Base-by-base conservation (phyloP, 1,140 invertebrate genomes). In the Drosophila saltans region DNA sequence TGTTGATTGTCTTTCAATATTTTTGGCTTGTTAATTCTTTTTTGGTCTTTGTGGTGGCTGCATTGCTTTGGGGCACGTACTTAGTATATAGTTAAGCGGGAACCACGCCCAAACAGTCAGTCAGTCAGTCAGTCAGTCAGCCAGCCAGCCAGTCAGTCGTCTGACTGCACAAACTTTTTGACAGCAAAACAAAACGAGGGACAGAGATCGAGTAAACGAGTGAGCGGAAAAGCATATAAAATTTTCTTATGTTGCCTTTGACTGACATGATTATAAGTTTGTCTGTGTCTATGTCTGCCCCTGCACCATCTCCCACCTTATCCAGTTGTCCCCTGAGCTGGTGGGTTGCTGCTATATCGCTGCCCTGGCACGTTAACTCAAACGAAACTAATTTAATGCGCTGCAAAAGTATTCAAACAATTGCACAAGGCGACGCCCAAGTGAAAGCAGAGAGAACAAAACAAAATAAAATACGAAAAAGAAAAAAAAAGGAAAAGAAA, bases 361-460 rank as follows among this genome's bases (percentile, higher is more conserved):
- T 64, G 74, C 71, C 81, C 55, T 69, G 83, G 75, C 83, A 89
- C 86, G 85, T 90, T 89, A 90, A 90, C 85, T 90, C 85, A 90
- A 90, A 90, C 85, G 85, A 90, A 90, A 90, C 85, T 90, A 90
- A 90, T 90, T 90, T 90, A 89, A 89, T 89, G 84, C 85, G 85
- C 84, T 90, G 84, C 80, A 89, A 89, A 89, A 89, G 84, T 84
- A 89, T 89, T 89, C 84, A 89, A 89, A 89, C 84, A 89, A 89
- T 89, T 89, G 84, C 81, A 89, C 81, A 89, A 88, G 84, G 82
- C 83, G 82, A 89, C 84, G 84, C 80, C 80, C 84, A 89, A 86
- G 83, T 86, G 83, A 86, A 86, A 86, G 83, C 81, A 78, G 55
- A 43, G 28, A 62, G 24, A 57, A 59, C 56, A 33, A 70, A 72